Evolutionary conservation across 2,888 invertebrate genomes (phyloP), one percentile per base, ranked within the genome.

Genomic region (Augiades crinisus): DNA sequence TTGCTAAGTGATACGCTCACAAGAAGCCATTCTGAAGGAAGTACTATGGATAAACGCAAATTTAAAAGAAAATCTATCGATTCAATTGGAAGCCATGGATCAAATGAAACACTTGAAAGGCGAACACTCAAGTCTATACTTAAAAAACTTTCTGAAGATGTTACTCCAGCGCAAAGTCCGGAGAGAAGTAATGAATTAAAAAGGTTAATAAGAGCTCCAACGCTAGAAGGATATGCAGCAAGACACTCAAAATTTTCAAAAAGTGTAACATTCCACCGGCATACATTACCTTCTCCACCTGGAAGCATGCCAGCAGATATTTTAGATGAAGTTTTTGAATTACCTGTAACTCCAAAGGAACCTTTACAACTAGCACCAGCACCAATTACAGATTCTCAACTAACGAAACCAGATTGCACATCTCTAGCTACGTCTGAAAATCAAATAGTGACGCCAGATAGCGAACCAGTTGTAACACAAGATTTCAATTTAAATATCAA

Each of bases 141-240:
- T 49, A 96, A 96, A 72, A 95, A 95, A 75, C 81, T 96, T 33
- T 95, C 95, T 2, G 94, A 94, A 75, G 93, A 94, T 57, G 90
- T 90, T 8, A 88, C 90, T 13, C 87, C 89, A 7, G 70, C 78
- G 54, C 84, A 83, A 56, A 83, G 88, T 60, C 88, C 90, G 3
- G 85, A 87, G 58, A 84, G 84, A 59, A 84, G 70, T 59, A 92
- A 89, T 55, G 94, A 95, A 70, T 83, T 94, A 50, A 92, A 91
- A 64, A 93, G 92, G 70, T 83, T 96, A 56, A 93, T 95, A 85
- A 90, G 94, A 69, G 96, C 96, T 19, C 96, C 95, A 56, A 96
- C 96, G 54, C 89, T 96, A 64, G 96, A 96, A 91, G 96, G 96
- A 55, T 97, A 96, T 82, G 96, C 95, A 54, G 96, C 95, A 45